Conservation (phyloP, 2,113 vertebrate species). For the Actinemys pallida region DNA sequence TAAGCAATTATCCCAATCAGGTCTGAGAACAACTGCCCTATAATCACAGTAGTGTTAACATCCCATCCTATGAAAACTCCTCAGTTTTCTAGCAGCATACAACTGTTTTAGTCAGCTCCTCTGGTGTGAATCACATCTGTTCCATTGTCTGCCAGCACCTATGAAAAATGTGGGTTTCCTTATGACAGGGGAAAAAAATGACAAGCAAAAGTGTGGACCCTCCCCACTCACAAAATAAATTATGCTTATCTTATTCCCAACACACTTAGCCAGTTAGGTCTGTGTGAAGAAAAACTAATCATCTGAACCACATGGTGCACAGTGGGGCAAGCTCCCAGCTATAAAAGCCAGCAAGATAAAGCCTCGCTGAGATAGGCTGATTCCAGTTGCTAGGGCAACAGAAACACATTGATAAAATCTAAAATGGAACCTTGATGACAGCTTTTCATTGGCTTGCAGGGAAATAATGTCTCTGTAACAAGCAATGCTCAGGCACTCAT, state of each 20-base stretch:
- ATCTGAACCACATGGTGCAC: conserved; percentile 81
- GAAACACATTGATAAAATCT: conserved; percentile 79
- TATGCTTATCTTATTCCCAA: conserved; percentile 81
- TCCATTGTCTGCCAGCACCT: conserved; percentile 83
- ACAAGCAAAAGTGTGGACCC: conserved; percentile 71
- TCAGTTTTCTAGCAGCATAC: background rate
- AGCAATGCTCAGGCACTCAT: conserved; percentile 22
- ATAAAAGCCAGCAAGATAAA: conserved; percentile 64
- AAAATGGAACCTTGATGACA: conserved; percentile 72
- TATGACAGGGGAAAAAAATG: conserved; percentile 47
- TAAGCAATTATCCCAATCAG: background rate
- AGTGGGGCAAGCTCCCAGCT: conserved; percentile 69
- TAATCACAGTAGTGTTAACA: background rate
- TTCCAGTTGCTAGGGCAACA: conserved; percentile 81
- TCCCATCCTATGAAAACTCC: conserved; percentile 17
- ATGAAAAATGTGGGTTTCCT: conserved; percentile 72
- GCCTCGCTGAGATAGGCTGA: conserved; percentile 71
- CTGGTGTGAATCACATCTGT: conserved; percentile 79
- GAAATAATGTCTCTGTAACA: conserved; percentile 47
- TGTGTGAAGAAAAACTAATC: conserved; percentile 78
- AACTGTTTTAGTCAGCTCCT: conserved; percentile 47
- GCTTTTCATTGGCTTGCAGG: conserved; percentile 74
- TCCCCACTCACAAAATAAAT: conserved; percentile 72
- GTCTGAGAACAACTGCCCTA: background rate
- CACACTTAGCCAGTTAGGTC: conserved; percentile 71